Conservation (phyloP, 2,797 vertebrate genomes). For the Poecile montanus region DNA sequence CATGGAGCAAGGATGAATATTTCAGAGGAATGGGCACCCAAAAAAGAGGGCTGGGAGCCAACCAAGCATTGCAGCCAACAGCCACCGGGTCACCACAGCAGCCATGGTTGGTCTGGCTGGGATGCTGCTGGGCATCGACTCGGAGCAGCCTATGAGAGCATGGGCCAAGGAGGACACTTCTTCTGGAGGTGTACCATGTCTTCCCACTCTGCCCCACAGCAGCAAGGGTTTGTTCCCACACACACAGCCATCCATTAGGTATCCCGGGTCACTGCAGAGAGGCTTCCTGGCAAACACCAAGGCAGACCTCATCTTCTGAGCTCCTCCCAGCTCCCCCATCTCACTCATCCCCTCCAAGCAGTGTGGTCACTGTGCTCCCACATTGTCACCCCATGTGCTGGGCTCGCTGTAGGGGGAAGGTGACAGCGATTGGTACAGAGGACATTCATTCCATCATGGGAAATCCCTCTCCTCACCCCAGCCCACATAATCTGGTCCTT, state of each 20-base stretch:
- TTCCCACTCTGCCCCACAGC: neutral
- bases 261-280: neutral
- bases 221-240: neutral
- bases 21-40: neutral
- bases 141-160: fast-evolving
- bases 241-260: neutral
- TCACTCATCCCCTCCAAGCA: neutral
- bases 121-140: neutral
- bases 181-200: neutral
- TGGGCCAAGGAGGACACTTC: neutral
- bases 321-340: neutral
- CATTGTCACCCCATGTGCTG: neutral
- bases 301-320: neutral
- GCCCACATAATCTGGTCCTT: fast-evolving
- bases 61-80: neutral
- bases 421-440: fast-evolving
- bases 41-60: neutral
- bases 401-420: neutral
- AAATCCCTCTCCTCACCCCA: neutral
- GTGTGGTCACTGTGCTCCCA: neutral
- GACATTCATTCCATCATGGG: fast-evolving
- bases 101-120: neutral
- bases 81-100: fast-evolving
- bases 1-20: neutral
- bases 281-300: neutral